Percentiles rank a stretch among this genome's conserved stretches.
Evolutionary conservation across 1,140 invertebrate species (phyloP).

Genomic region (Wiebesia pumilae): DNA sequence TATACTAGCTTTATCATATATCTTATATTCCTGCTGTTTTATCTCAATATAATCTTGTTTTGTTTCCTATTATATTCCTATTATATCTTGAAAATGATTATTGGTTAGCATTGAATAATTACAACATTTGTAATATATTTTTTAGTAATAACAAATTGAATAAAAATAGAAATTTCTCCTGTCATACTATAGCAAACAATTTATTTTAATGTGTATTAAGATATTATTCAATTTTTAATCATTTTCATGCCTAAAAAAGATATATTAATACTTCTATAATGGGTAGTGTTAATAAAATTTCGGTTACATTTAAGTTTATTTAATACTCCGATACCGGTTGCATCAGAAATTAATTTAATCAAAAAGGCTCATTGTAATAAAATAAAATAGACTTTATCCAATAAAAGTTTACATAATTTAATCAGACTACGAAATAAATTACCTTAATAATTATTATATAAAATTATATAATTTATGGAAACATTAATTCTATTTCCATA

Average conservation of each 20-base stretch:
- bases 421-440: constrained; percentile 14
- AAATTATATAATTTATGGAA: background rate
- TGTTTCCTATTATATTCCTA: background rate
- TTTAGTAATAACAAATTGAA: background rate
- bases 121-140: background rate
- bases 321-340: background rate
- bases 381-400: background rate
- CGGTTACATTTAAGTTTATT: constrained; percentile 2
- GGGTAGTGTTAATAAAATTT: background rate
- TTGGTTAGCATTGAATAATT: background rate
- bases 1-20: background rate
- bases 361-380: background rate
- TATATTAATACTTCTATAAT: background rate
- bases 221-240: background rate
- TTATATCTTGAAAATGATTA: background rate
- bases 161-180: too few species aligned
- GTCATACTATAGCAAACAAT: too few species aligned
- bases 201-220: background rate
- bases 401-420: constrained; percentile 10
- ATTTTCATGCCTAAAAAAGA: background rate
- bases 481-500: background rate
- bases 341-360: constrained; percentile 15
- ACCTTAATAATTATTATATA: background rate
- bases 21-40: background rate
- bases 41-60: background rate